A percentile compares a stretch with the other conserved stretches of the same genome.
These are phyloP conservation scores for Etheostoma nigrum DNA, from an alignment of 2,797 vertebrate genomes.

Conservation along the genomic window DNA sequence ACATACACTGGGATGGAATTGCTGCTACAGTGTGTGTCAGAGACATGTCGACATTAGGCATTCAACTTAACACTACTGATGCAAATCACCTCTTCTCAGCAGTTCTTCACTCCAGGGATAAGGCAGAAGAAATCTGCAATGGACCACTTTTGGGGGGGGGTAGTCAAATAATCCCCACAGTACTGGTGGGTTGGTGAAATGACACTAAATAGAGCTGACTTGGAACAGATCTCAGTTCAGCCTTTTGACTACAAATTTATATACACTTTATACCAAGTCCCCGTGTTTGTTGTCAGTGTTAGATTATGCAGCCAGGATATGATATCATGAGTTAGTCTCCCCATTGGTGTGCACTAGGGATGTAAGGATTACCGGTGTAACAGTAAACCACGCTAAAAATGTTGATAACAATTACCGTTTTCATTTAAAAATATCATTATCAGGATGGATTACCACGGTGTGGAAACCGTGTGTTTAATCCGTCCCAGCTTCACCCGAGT, in stretches of 20 bases:
- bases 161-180: not conserved
- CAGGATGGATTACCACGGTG: too few species aligned
- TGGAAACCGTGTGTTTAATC: too few species aligned
- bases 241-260: too few species aligned
- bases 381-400: too few species aligned
- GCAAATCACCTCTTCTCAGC: constrained; percentile 30
- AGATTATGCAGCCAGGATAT: not conserved
- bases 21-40: not conserved
- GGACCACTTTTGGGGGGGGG: not conserved
- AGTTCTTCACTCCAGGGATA: constrained; percentile 26
- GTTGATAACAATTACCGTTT: too few species aligned
- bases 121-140: constrained; percentile 7
- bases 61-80: constrained; percentile 9
- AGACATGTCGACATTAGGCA: constrained; percentile 5
- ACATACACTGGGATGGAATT: not conserved
- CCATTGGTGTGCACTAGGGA: not conserved
- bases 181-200: not conserved
- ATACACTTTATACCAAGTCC: too few species aligned
- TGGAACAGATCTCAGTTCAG: not conserved
- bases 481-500: too few species aligned
- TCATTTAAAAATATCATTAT: too few species aligned
- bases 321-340: not conserved
- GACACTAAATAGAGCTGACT: not conserved
- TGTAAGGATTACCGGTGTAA: not conserved
- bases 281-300: not conserved